Evolutionary conservation across 2,888 invertebrate species (phyloP).

Genomic region (Tachina lurida): DNA sequence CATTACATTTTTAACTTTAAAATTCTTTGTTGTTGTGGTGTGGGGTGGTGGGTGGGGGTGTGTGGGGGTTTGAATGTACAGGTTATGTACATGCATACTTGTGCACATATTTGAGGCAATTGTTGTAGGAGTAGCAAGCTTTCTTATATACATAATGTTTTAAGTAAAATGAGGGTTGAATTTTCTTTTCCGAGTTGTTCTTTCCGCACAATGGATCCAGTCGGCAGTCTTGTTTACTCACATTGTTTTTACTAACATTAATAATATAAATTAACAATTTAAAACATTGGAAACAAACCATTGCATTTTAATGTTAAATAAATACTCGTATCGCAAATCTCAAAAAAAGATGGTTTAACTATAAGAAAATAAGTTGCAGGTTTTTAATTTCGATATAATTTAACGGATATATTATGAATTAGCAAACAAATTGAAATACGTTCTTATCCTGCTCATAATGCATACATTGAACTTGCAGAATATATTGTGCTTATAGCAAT

Average conservation of each 20-base stretch:
- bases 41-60: too few relatives aligned
- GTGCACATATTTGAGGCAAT: constrained; percentile 33
- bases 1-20: constrained; percentile 66
- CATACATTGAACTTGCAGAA: too few relatives aligned
- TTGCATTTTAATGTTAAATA: too few relatives aligned
- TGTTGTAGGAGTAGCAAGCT: constrained; percentile 44
- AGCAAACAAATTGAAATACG: too few relatives aligned
- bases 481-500: too few relatives aligned
- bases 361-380: too few relatives aligned
- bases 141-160: constrained; percentile 33
- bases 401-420: too few relatives aligned
- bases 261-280: not conserved
- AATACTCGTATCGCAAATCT: not conserved
- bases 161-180: constrained; percentile 62
- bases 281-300: not conserved
- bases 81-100: not conserved
- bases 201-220: constrained; percentile 63
- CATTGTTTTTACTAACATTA: not conserved
- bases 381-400: too few relatives aligned
- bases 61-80: constrained; percentile 41
- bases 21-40: constrained; percentile 56
- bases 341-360: too few relatives aligned
- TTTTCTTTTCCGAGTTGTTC: constrained; percentile 69
- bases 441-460: too few relatives aligned
- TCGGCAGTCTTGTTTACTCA: not conserved